A percentile compares a stretch with the other conserved stretches of the same genome.
phyloP scores from a whole-genome alignment of 2,113 vertebrate species.

The Aegypius monachus region DNA sequence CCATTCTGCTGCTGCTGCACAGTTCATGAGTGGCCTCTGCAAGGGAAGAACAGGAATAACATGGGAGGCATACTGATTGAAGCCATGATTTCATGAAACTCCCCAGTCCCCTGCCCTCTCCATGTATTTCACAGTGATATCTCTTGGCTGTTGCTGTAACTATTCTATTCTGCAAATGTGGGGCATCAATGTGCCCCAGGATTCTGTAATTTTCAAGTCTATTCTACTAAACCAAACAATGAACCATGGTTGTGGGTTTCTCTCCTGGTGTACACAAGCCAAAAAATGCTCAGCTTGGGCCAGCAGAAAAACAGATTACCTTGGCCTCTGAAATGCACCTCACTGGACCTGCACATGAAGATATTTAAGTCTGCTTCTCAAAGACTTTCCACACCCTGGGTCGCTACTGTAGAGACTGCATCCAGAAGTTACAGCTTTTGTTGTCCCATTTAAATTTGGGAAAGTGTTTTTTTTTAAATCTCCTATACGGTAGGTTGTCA shows the following conservation, averaged over 20 bases:
- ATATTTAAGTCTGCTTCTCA: neutral
- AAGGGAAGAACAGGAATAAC: accelerated
- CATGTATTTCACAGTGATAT: neutral
- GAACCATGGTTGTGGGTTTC: neutral
- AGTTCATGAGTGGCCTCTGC: neutral
- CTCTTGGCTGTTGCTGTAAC: neutral
- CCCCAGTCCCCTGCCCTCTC: too few species aligned
- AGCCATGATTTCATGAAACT: neutral
- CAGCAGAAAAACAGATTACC: neutral
- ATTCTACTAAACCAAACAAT: neutral
- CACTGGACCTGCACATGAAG: neutral
- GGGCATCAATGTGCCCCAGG: neutral
- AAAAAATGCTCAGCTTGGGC: neutral
- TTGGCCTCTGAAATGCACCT: neutral
- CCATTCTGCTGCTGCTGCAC: neutral
- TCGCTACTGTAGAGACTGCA: neutral
- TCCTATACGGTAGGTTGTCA: neutral
- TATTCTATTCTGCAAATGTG: neutral
- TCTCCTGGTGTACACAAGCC: neutral
- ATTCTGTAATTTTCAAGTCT: neutral
- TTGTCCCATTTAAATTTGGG: neutral
- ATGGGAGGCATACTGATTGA: neutral
- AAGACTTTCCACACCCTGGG: neutral
- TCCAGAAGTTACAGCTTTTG: neutral
- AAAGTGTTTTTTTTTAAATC: neutral